Conservation (phyloP, 2,888 invertebrate species). For the Cataglyphis rosenhaueri region DNA sequence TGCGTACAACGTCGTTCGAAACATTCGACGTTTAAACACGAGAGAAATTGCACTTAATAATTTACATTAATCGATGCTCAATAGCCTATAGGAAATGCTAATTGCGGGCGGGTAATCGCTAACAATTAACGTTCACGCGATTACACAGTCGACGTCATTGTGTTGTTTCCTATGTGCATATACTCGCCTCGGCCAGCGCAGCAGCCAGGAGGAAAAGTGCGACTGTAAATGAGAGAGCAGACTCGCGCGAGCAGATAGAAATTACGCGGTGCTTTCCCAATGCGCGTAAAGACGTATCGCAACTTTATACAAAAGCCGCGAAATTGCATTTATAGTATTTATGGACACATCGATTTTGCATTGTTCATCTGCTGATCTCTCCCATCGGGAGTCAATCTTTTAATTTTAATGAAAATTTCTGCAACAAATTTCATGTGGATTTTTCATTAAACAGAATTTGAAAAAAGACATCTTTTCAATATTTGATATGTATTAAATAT, state of each 20-base stretch:
- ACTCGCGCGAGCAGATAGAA: constrained; percentile 55
- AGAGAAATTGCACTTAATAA: constrained; percentile 65
- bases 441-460: constrained; percentile 6
- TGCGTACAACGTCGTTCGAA: constrained; percentile 56
- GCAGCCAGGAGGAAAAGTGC: constrained; percentile 54
- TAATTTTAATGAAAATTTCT: constrained; percentile 15
- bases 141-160: constrained; percentile 63
- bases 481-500: neutral
- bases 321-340: constrained; percentile 17
- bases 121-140: constrained; percentile 70
- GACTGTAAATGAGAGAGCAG: constrained; percentile 57
- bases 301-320: constrained; percentile 22
- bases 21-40: constrained; percentile 50
- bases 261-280: constrained; percentile 2
- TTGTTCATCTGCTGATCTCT: neutral
- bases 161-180: constrained; percentile 26
- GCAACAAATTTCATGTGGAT: neutral
- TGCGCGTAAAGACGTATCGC: neutral
- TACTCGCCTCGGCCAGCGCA: constrained; percentile 18
- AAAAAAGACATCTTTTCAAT: neutral
- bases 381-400: neutral
- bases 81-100: constrained; percentile 70
- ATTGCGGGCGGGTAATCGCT: constrained; percentile 67
- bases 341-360: neutral
- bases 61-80: constrained; percentile 70